Evolutionary conservation across 2,113 vertebrate genomes (phyloP).

Genomic region (Tupaia tana): DNA sequence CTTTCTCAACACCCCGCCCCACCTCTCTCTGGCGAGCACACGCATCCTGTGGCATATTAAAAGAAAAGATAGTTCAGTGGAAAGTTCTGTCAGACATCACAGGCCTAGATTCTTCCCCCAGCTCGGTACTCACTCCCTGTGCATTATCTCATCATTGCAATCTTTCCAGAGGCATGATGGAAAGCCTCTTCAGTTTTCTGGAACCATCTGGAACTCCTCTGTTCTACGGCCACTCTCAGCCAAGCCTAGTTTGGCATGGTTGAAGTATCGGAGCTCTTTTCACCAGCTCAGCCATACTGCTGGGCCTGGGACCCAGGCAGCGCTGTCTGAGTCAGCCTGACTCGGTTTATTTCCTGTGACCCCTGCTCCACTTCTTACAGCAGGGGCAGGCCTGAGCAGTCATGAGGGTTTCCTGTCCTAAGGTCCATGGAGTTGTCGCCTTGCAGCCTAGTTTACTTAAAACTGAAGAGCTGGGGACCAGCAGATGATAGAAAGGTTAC

Average conservation of each 20-base stretch:
- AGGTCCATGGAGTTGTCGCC: not conserved
- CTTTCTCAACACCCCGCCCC: too few species aligned
- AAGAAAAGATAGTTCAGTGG: not conserved
- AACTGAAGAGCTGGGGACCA: not conserved
- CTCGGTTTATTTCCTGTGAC: not conserved
- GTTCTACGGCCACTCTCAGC: not conserved
- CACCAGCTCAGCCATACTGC: not conserved
- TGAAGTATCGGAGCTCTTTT: not conserved
- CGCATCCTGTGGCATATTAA: too few species aligned
- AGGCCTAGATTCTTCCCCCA: not conserved
- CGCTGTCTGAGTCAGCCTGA: not conserved
- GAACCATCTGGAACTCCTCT: not conserved
- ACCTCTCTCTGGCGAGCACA: too few species aligned
- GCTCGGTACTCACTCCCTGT: not conserved
- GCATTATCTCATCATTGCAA: not conserved
- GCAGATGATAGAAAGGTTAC: too few species aligned
- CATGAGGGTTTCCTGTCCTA: not conserved
- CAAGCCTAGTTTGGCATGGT: not conserved
- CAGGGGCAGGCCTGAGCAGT: not conserved
- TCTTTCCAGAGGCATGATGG: not conserved
- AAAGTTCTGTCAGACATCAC: not conserved
- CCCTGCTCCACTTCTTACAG: not conserved
- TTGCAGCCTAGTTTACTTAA: not conserved
- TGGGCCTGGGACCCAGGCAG: not conserved
- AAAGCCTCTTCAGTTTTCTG: not conserved